Evolutionary conservation across 1,140 invertebrate species (phyloP).

Genomic region (Drosophila miranda): DNA sequence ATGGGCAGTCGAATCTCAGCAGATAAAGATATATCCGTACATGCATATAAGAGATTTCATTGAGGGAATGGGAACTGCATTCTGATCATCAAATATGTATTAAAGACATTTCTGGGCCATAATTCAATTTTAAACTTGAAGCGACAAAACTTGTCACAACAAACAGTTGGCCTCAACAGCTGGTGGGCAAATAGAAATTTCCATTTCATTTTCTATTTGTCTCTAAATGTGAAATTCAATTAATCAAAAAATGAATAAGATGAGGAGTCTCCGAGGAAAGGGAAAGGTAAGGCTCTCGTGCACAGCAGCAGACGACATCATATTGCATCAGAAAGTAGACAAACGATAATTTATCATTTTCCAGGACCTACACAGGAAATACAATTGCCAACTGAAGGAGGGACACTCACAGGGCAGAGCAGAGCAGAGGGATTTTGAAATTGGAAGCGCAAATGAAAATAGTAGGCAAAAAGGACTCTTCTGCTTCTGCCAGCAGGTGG

Average conservation of each 20-base stretch:
- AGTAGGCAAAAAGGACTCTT: slow-evolving; percentile 35
- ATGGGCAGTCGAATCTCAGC: slow-evolving; percentile 11
- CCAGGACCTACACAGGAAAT: slow-evolving; percentile 39
- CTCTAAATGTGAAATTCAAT: slow-evolving; percentile 65
- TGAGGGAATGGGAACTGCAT: background rate
- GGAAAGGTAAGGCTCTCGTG: slow-evolving; percentile 7
- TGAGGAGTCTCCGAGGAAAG: slow-evolving; percentile 1
- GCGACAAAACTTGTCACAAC: slow-evolving; percentile 62
- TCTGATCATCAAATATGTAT: slow-evolving; percentile 43
- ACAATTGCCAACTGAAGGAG: slow-evolving; percentile 16
- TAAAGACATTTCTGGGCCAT: slow-evolving; percentile 48
- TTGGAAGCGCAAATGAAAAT: slow-evolving; percentile 53
- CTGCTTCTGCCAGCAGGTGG: slow-evolving; percentile 37
- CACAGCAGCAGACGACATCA: slow-evolving; percentile 61
- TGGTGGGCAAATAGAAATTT: slow-evolving; percentile 46
- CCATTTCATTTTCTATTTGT: slow-evolving; percentile 72
- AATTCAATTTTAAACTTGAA: slow-evolving; percentile 61
- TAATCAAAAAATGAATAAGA: slow-evolving; percentile 66
- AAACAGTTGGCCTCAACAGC: slow-evolving; percentile 51
- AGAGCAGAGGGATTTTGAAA: slow-evolving; percentile 35
- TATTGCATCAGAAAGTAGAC: slow-evolving; percentile 74
- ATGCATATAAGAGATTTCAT: no score
- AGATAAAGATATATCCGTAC: background rate
- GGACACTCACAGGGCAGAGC: no score
- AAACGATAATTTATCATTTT: slow-evolving; percentile 75